Evolutionary conservation across 2,797 vertebrate genomes (phyloP), one percentile per base, ranked within the genome.

Genomic region (Helicolenus hilgendorfi): DNA sequence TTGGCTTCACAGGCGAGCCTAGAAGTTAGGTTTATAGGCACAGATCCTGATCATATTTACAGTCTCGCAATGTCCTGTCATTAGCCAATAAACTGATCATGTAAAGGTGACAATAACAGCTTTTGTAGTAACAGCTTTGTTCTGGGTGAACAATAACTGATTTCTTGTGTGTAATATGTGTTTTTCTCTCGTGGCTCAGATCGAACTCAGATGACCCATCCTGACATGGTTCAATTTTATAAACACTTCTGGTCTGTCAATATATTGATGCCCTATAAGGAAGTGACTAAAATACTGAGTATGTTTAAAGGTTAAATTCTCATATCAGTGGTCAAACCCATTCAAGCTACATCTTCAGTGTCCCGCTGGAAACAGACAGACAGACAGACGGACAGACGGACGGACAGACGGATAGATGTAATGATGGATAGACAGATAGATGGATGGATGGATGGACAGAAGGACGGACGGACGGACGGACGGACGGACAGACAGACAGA

Each of bases 281-380:
- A 62, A 15, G 18, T 31, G 31, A 64, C 55, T 59, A 77, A 79
- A 83, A 82, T 22, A 62, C 27, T 24, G 60, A 18, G 2, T 38
- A 24, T 49, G 24, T 15, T 65, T 72, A 75, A 88, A 85, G 76
- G 84, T 83, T 87, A 79, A 74, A 69, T 45, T 74, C 20, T 72
- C 4, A 36, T 59, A 58, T 53, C 9, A 68, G 36, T 56, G 35
- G 55, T 69, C 27, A 75, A 84, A 73, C 6, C 35, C 18, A 62
- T 33, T 70, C 4, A 31, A 38, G 65, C 67, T 24, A 31, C 38
- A 80, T 49, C 36, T 83, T 49, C 35, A 49, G 26, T 6, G 4
- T 29, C 14, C 13, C 0, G 5, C 1, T 62, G 2, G 4, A 45
- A 1, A 41, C 7, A 59, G 58, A 75, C 13, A 63, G 69, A 36